Evolutionary conservation across 2,113 vertebrate species (phyloP), one percentile per base, ranked within the genome.

Genomic region (Calonectris borealis): DNA sequence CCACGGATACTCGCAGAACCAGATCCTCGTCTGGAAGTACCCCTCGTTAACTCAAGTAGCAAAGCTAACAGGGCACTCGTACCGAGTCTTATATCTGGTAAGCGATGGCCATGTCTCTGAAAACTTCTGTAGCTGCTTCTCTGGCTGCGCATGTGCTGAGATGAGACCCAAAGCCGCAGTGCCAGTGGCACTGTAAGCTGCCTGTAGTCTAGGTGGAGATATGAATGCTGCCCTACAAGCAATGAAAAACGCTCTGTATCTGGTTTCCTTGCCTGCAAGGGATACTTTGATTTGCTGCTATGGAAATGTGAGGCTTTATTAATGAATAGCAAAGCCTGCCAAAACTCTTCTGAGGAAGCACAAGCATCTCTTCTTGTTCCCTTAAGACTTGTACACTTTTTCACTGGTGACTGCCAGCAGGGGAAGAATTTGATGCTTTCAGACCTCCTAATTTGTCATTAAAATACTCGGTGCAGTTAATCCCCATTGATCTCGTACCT

Each of bases 11-110:
- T 99, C 99, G 0, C 99, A 99, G 98, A 99, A 99, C 98, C 99
- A 99, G 98, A 99, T 99, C 97, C 98, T 99, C 3, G 99, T 99
- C 84, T 99, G 99, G 99, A 99, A 99, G 88, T 99, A 99, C 95
- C 99, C 99, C 4, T 99, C 99, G 0, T 97, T 99, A 83, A 99
- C 99, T 34, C 99, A 99, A 98, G 99, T 99, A 88, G 99, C 99
- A 77, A 99, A 99, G 97, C 98, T 99, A 58, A 99, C 99, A 0
- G 99, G 99, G 36, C 99, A 99, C 94, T 99, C 99, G 0, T 99
- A 99, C 90, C 96, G 99, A 92, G 99, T 99, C 34, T 98, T 99
- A 4, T 99, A 99, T 89, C 98, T 99, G 99, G 99, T 99, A 91
- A 98, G 98, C 62, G 3, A 13, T 5, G 19, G 22, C 29, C 5